Evolutionary conservation across 2,888 invertebrate genomes (phyloP), one percentile per base, ranked within the genome.

Genomic region (Luffia ferchaultella): DNA sequence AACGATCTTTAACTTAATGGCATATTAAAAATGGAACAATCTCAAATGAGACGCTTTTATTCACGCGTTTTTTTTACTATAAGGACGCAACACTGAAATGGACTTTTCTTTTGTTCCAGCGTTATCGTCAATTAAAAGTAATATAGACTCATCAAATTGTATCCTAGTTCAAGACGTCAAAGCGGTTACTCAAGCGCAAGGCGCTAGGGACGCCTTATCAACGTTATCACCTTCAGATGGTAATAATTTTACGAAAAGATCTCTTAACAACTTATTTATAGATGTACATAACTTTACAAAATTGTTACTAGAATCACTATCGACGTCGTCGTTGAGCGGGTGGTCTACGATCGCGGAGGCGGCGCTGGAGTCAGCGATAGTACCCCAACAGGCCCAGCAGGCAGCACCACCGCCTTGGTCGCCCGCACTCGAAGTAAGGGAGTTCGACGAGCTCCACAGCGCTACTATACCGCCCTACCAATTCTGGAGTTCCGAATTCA

Each of bases 401-500:
- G 89, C 90, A 61, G 90, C 91, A 61, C 90, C 90, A 45, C 92
- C 91, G 60, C 91, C 92, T 63, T 91, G 90, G 90, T 89, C 91
- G 30, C 88, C 90, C 16, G 87, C 90, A 54, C 85, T 93, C 65
- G 94, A 94, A 83, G 87, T 93, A 62, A 88, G 93, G 65, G 93
- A 93, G 66, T 90, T 95, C 73, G 93, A 94, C 75, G 91, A 92
- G 68, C 86, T 91, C 58, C 93, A 94, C 73, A 89, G 92, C 63
- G 93, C 93, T 62, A 90, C 90, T 56, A 93, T 96, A 73, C 93
- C 93, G 65, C 93, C 96, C 63, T 95, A 93, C 80, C 93, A 94
- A 73, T 95, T 95, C 78, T 96, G 95, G 96, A 95, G 95, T 77
- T 90, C 94, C 55, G 95, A 95, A 83, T 94, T 96, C 74, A 89